Base-by-base conservation (phyloP, 2,797 vertebrate species). In the Phoeniculus purpureus region DNA sequence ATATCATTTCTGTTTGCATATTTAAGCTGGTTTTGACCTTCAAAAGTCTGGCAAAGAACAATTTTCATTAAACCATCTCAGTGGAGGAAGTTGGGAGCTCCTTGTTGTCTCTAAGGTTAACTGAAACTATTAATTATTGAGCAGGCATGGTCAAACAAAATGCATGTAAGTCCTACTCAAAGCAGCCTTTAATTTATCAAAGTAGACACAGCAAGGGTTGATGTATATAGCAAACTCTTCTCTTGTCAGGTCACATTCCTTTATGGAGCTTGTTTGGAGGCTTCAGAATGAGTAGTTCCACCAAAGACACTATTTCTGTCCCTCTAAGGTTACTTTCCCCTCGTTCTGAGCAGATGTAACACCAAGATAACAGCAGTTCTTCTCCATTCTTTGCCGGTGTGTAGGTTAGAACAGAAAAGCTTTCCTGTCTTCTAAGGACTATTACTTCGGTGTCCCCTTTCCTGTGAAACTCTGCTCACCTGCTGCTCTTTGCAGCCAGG, bases 61-160 rank as follows among this genome's bases (percentile, higher is more conserved):
- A 61, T 91, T 94, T 95, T 92, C 71, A 77, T 92, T 89, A 94
- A 89, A 89, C 20, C 20, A 48, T 62, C 93, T 81, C 79, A 67
- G 65, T 21, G 75, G 81, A 85, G 45, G 32, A 90, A 77, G 51
- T 58, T 65, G 72, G 62, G 40, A 80, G 83, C 32, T 93, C 59
- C 78, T 92, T 51, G 68, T 65, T 16, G 37, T 60, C 78, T 66
- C 82, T n/a, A 34, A 58, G n/a, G 65, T 74, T 79, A 86, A 82
- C n/a, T 59, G 52, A 72, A 51, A 76, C 76, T 80, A 70, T 86
- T 76, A 85, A 85, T 64, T 47, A 90, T 73, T 83, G 87, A 94
- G 23, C 62, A 84, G 70, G 27, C 52, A 70, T 45, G 43, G 64
- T 80, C 45, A 73, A 85, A 61, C 11, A 85, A 86, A 91, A 65